Conservation (phyloP, 2,797 vertebrate species). For the Buceros bicornis region DNA sequence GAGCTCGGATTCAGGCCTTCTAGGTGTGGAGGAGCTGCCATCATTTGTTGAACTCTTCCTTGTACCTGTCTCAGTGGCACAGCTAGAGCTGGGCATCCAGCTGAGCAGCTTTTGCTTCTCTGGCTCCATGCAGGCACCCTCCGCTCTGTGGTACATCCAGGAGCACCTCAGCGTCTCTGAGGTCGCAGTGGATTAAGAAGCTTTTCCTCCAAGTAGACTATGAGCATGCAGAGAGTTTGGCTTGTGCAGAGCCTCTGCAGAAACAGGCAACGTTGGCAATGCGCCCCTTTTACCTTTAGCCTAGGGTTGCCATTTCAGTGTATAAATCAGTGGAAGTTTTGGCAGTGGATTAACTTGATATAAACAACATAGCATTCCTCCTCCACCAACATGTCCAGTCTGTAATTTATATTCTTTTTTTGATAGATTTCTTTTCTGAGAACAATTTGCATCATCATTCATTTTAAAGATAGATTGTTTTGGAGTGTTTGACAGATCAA, state of each 20-base stretch:
- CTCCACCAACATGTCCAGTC: background rate
- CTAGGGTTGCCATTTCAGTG: background rate
- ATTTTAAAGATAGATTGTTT: constrained; percentile 49
- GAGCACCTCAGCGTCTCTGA: accelerated
- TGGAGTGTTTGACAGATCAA: constrained; percentile 1
- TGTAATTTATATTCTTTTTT: constrained; percentile 19
- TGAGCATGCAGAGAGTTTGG: background rate
- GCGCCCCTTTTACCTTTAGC: constrained; percentile 43
- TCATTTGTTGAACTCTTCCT: background rate
- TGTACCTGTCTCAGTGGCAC: accelerated
- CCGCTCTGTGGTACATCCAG: accelerated
- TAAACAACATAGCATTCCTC: constrained; percentile 52
- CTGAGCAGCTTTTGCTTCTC: background rate
- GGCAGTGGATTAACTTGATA: constrained; percentile 61
- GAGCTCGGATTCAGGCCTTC: background rate
- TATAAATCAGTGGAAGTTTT: constrained; percentile 60
- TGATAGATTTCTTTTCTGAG: constrained; percentile 37
- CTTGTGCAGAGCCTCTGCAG: background rate
- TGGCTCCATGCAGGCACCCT: background rate
- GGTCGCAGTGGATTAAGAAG: background rate
- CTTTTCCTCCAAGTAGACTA: background rate
- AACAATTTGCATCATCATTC: constrained; percentile 14
- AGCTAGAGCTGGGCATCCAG: accelerated
- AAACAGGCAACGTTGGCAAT: background rate
- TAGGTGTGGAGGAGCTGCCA: background rate